Percentiles rank a stretch among this genome's conserved stretches.
phyloP scores from a whole-genome alignment of 2,797 vertebrate species.

The Scolopax rusticola region DNA sequence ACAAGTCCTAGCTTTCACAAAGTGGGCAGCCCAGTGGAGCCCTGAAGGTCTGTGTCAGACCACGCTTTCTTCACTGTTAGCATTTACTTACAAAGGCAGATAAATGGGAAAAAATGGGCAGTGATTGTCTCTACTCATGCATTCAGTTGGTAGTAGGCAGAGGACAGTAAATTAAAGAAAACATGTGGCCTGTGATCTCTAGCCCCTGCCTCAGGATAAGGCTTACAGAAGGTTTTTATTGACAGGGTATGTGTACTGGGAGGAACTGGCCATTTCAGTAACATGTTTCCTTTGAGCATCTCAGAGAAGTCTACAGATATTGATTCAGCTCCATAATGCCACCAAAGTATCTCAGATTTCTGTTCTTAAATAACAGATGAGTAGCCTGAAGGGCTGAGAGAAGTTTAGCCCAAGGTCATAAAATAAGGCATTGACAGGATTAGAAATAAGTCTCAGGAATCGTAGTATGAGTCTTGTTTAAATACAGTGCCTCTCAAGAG shows the following conservation, averaged over 20 bases:
- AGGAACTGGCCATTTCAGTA: not conserved
- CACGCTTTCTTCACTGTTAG: not conserved
- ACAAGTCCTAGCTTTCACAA: not conserved
- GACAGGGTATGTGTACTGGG: not conserved
- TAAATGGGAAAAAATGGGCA: not conserved
- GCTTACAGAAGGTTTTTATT: not conserved
- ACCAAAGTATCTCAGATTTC: not conserved
- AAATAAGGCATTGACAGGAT: not conserved
- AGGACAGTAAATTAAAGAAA: not conserved
- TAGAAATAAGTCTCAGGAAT: not conserved
- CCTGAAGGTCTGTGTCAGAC: not conserved
- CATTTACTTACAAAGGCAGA: not conserved
- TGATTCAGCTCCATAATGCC: not conserved
- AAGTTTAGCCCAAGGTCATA: not conserved
- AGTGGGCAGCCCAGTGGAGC: not conserved
- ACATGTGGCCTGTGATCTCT: not conserved
- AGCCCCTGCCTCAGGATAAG: not conserved
- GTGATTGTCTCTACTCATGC: not conserved
- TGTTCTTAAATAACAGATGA: not conserved
- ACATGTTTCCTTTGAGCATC: not conserved
- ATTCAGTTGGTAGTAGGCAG: not conserved
- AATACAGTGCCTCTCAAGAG: slow-evolving; percentile 2
- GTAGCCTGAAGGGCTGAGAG: not conserved
- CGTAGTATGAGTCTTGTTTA: not conserved
- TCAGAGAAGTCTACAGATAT: not conserved